Percentiles rank a stretch among this genome's conserved stretches.
Conservation (phyloP, 2,797 vertebrate genomes). For the Dryobates pubescens region DNA sequence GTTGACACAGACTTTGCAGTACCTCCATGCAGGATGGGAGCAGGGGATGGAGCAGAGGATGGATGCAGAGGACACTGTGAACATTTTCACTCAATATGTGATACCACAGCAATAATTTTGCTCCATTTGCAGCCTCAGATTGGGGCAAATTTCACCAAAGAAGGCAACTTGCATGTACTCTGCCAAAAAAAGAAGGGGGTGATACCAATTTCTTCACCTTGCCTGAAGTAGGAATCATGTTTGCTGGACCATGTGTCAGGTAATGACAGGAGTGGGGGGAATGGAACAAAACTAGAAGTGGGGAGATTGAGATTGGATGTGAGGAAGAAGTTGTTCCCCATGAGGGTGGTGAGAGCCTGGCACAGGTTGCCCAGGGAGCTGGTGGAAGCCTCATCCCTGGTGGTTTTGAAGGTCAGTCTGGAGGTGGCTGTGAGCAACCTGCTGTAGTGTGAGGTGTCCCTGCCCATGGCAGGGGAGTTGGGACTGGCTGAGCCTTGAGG, state of each 20-base stretch:
- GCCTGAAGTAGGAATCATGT: rapidly evolving
- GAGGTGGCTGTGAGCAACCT: too few relatives aligned
- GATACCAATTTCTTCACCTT: neutral
- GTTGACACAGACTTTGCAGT: neutral
- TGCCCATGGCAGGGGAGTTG: too few relatives aligned
- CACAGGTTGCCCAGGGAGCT: too few relatives aligned
- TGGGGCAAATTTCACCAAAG: neutral
- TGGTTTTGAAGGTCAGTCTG: too few relatives aligned
- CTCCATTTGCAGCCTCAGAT: neutral
- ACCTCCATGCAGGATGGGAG: neutral
- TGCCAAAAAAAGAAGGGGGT: neutral
- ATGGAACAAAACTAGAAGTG: too few relatives aligned
- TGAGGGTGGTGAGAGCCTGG: too few relatives aligned
- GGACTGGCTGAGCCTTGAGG: too few relatives aligned
- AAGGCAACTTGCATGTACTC: rapidly evolving
- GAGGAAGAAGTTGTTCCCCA: too few relatives aligned
- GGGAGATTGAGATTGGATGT: too few relatives aligned
- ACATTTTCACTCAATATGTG: neutral
- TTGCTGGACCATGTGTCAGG: neutral
- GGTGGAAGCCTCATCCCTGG: too few relatives aligned
- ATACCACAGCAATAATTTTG: rapidly evolving
- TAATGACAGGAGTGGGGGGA: too few relatives aligned
- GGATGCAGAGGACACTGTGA: rapidly evolving
- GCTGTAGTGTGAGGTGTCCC: too few relatives aligned
- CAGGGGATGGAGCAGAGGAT: rapidly evolving